Evolutionary conservation across 2,888 invertebrate species (phyloP).

Genomic region (Beris chalybata): DNA sequence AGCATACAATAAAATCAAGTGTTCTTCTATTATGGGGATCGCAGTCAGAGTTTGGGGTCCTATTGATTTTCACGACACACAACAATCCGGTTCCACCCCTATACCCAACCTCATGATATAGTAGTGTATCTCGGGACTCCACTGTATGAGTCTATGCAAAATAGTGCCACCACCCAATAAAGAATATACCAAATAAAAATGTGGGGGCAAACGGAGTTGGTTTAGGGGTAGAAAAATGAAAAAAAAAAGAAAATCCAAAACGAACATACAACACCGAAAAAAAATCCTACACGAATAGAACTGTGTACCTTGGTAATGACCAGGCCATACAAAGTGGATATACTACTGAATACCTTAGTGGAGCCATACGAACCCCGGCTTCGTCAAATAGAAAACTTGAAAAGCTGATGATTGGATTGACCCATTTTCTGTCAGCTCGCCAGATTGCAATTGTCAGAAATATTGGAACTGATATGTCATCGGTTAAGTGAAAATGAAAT

Average conservation of each 20-base stretch:
- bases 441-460: conserved; percentile 24
- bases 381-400: conserved; percentile 8
- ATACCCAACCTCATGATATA: conserved; percentile 1
- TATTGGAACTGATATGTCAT: not conserved
- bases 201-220: not conserved
- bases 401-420: conserved; percentile 20
- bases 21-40: conserved; percentile 21
- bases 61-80: conserved; percentile 35
- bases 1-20: conserved; percentile 36
- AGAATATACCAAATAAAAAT: conserved; percentile 22
- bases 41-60: conserved; percentile 16
- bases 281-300: conserved; percentile 3
- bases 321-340: conserved; percentile 4
- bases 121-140: not conserved
- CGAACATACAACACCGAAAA: not conserved
- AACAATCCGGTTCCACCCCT: conserved; percentile 2
- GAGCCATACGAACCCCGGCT: too few species aligned
- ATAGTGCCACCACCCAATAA: not conserved
- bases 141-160: not conserved
- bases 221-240: not conserved
- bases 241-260: conserved; percentile 3
- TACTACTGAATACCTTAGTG: too few species aligned
- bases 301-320: conserved; percentile 14
- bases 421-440: conserved; percentile 16
- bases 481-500: too few species aligned